Evolutionary conservation across 2,797 vertebrate genomes (phyloP).

Genomic region (Loriculus beryllinus): DNA sequence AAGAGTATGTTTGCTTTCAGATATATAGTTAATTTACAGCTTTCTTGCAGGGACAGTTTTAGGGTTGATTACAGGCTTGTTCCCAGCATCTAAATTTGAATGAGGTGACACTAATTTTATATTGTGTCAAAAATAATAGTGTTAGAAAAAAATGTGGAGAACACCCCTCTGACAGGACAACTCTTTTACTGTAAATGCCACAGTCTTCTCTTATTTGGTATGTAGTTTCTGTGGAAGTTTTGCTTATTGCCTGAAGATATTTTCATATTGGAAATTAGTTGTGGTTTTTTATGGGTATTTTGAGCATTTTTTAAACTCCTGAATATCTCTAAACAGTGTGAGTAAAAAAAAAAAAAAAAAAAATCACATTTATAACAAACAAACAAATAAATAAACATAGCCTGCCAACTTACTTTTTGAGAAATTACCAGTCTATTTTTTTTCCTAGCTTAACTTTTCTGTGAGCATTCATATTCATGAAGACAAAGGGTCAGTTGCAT

Average conservation of each 20-base stretch:
- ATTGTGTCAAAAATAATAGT: neutral
- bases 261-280: neutral
- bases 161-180: neutral
- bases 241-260: neutral
- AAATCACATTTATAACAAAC: too few species aligned
- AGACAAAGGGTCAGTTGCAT: slow-evolving; percentile 52
- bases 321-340: neutral
- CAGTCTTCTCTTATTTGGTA: neutral
- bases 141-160: neutral
- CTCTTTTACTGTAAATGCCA: neutral
- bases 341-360: neutral
- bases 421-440: neutral
- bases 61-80: neutral
- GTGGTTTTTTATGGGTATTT: neutral
- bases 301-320: neutral
- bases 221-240: neutral
- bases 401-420: neutral
- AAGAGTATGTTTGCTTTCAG: neutral
- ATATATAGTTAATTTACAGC: neutral
- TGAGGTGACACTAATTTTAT: neutral
- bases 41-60: neutral
- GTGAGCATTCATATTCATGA: slow-evolving; percentile 55
- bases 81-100: neutral
- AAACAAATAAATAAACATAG: neutral
- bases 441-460: slow-evolving; percentile 18